phyloP scores from a whole-genome alignment of 2,888 invertebrate genomes.

The Trisateles emortualis region DNA sequence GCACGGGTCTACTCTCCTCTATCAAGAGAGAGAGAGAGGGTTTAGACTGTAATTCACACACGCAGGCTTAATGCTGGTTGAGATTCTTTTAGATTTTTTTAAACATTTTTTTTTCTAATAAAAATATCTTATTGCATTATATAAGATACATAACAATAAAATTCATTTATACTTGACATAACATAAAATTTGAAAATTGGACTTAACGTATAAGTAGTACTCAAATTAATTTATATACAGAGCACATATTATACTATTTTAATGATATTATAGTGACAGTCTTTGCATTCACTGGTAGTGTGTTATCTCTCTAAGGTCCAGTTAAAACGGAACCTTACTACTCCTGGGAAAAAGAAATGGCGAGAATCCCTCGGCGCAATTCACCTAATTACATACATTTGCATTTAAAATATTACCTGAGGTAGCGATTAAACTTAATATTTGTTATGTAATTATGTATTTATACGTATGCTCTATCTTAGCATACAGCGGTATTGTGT shows the following conservation, averaged over 20 bases:
- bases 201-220: too few relatives aligned
- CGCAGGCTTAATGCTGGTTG: too few relatives aligned
- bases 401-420: constrained; percentile 4
- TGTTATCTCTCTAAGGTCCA: constrained; percentile 3
- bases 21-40: too few relatives aligned
- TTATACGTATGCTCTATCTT: constrained; percentile 5
- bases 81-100: too few relatives aligned
- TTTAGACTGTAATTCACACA: too few relatives aligned
- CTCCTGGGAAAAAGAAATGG: background rate
- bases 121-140: too few relatives aligned
- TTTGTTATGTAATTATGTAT: constrained; percentile 7
- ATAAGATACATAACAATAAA: too few relatives aligned
- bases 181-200: too few relatives aligned
- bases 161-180: too few relatives aligned
- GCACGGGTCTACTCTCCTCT: too few relatives aligned
- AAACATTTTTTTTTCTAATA: too few relatives aligned
- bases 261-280: background rate
- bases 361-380: constrained; percentile 1
- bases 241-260: background rate
- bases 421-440: background rate
- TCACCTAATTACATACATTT: constrained; percentile 17
- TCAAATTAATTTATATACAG: too few relatives aligned
- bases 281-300: background rate
- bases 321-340: constrained; percentile 4
- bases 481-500: background rate